These are phyloP conservation scores for Chrysemys picta DNA, from an alignment of 2,113 vertebrate genomes.

Conservation along the genomic window DNA sequence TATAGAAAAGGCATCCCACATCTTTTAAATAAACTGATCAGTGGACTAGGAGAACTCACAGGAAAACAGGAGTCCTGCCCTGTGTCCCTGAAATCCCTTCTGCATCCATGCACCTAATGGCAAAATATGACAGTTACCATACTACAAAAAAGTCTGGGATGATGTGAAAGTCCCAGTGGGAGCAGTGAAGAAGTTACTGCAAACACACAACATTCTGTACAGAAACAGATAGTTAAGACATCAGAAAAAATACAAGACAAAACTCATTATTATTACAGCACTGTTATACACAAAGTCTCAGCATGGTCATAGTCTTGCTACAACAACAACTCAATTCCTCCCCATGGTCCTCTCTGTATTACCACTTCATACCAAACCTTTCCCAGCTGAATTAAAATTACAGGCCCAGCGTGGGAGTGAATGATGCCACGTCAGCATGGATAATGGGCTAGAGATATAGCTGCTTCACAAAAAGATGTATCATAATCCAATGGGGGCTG, in stretches of 20 bases:
- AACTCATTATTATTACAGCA: background rate
- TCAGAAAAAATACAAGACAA: background rate
- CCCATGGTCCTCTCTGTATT: background rate
- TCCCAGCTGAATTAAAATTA: background rate
- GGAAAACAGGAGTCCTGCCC: background rate
- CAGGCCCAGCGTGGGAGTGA: background rate
- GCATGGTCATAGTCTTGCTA: background rate
- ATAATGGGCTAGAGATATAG: background rate
- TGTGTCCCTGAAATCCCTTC: fast-evolving
- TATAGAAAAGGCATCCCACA: background rate
- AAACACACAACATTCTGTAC: background rate
- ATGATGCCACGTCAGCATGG: background rate
- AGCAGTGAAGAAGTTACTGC: background rate
- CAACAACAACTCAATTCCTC: background rate
- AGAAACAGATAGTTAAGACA: background rate
- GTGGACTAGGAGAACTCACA: background rate
- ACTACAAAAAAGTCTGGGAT: background rate
- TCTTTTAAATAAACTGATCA: background rate
- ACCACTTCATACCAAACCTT: background rate
- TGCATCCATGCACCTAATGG: fast-evolving
- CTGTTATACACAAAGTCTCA: background rate
- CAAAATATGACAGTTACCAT: background rate
- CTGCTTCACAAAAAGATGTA: background rate
- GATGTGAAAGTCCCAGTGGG: background rate
- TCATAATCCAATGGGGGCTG: fast-evolving